A percentile compares a stretch with the other conserved stretches of the same genome.
Conservation (phyloP, 2,888 invertebrate species). For the Oxycera nigricornis region DNA sequence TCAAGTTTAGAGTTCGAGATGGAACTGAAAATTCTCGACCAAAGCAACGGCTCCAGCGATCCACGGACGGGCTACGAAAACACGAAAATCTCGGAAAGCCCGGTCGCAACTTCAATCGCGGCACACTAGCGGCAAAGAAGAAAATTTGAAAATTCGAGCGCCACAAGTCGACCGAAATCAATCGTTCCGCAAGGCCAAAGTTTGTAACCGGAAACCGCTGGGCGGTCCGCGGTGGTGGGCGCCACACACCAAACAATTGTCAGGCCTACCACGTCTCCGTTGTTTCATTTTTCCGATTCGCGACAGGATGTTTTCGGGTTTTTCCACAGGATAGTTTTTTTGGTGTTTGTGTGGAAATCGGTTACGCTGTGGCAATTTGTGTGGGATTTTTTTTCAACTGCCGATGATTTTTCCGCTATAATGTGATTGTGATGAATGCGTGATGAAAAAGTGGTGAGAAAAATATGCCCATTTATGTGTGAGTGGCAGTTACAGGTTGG, state of each 20-base stretch:
- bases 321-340: constrained; percentile 26
- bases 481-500: constrained; percentile 25
- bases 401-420: constrained; percentile 5
- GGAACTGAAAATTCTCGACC: constrained; percentile 38
- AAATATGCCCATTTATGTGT: background rate
- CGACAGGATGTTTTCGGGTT: constrained; percentile 32
- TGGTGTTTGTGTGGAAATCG: constrained; percentile 25
- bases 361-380: constrained; percentile 31
- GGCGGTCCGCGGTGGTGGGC: constrained; percentile 35
- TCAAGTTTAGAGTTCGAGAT: constrained; percentile 22
- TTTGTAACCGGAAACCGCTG: constrained; percentile 37
- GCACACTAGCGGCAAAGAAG: background rate
- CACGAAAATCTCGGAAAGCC: constrained; percentile 16
- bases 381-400: constrained; percentile 13
- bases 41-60: constrained; percentile 32
- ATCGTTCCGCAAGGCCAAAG: constrained; percentile 22
- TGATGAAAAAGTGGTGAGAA: constrained; percentile 4
- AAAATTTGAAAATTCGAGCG: constrained; percentile 11
- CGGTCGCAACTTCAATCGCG: background rate
- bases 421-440: constrained; percentile 12
- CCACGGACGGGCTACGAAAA: constrained; percentile 26
- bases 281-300: constrained; percentile 21
- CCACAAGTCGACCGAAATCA: constrained; percentile 10
- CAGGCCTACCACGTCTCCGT: background rate
- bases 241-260: constrained; percentile 26